A percentile compares a stretch with the other conserved stretches of the same genome.
Evolutionary conservation across 2,797 vertebrate species (phyloP).

Genomic region (Enteromius viviparus): DNA sequence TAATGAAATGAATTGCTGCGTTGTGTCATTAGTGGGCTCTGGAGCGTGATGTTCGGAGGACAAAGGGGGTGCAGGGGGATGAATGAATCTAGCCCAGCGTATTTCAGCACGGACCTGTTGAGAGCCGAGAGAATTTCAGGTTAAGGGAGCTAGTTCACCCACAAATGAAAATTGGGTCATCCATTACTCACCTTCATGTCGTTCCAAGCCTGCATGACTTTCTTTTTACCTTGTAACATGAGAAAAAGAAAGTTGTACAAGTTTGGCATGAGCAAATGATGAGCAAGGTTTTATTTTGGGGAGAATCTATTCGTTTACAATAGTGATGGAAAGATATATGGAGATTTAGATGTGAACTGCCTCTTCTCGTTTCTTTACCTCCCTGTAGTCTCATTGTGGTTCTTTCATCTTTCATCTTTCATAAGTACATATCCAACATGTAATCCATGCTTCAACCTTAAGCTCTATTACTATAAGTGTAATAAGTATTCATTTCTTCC

Average conservation of each 20-base stretch:
- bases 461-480: too few relatives aligned
- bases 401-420: background rate
- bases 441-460: background rate
- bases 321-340: background rate
- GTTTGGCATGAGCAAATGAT: background rate
- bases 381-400: background rate
- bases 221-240: background rate
- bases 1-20: constrained; percentile 65
- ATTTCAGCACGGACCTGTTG: constrained; percentile 1
- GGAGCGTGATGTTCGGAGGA: constrained; percentile 58
- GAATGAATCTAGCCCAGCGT: constrained; percentile 3
- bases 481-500: background rate
- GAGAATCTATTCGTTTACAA: background rate
- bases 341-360: background rate
- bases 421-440: background rate
- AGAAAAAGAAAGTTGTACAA: background rate
- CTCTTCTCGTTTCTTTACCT: constrained; percentile 53
- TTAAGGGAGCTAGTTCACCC: background rate
- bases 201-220: background rate
- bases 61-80: constrained; percentile 51
- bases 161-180: constrained; percentile 20
- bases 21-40: constrained; percentile 55
- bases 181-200: background rate
- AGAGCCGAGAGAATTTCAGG: background rate
- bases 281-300: background rate